Evolutionary conservation across 37 sponge, comb jelly and placozoan genomes (phyloP), one percentile per base, ranked within the genome.

Genomic region (Corticium candelabrum): DNA sequence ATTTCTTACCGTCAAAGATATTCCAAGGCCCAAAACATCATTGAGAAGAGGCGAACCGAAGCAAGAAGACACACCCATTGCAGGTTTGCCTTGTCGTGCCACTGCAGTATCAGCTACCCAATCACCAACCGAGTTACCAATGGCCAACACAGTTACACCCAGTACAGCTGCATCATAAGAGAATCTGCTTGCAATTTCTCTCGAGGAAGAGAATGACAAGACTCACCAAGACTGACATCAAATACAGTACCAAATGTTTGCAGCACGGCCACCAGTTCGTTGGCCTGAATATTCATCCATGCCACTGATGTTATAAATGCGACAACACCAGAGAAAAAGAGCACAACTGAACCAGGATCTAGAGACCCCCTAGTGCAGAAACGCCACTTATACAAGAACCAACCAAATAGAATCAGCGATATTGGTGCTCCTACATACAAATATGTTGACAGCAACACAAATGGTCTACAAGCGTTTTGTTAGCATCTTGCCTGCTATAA

Each of bases 21-120:
- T 72, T 37, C 94, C 89, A 11, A 93, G 91, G 3, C 94, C 94
- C 4, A 93, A 69, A 39, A 93, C 94, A 84, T 93, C 94, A 74
- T 90, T 93, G 75, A 93, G 81, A 0, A 93, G 82, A 67, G 94
- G 94, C 29, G 94, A 93, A 0, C 94, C 91, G 68, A 90, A 93
- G 73, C 94, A 93, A 11, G 94, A 90, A 11, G 94, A 78, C 41
- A 93, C 87, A 40, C 94, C 91, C 88, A 90, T 93, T 15, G 87
- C 88, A 1, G 94, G 91, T 34, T 90, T 79, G 7, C 93, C 93
- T 7, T 85, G 88, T 40, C 85, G 81, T 3, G 94, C 88, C 1
- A 93, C 91, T 34, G 94, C 87, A 34, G 90, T 90, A 75, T 93
- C 91, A 50, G 94, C 88, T 35, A 90, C 94, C 88, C 83, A 93